Base-by-base conservation (phyloP, 2,888 invertebrate species). In the Dasypogon diadema region DNA sequence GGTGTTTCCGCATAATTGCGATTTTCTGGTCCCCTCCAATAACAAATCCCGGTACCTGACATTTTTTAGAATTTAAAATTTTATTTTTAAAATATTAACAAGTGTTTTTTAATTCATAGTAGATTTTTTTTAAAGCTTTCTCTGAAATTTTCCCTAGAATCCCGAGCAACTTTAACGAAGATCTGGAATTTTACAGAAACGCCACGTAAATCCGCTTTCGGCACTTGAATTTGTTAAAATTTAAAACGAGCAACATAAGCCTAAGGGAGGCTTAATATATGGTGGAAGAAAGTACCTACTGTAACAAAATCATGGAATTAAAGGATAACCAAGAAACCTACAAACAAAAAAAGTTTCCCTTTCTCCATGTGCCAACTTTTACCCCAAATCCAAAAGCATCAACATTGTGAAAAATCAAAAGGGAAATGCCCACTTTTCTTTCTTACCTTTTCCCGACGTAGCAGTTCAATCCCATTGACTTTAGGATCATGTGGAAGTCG, bases 371-470 rank as follows among this genome's bases (percentile, higher is more conserved):
- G 70, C n/a, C 70, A 8, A 30, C 14, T n/a, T 54, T 65, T 65
- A n/a, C 24, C 5, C 6, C 8, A 24, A 34, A 72, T n/a, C 34
- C 72, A 18, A 46, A 74, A 56, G 46, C 48, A 56, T 46, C 22
- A 24, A 58, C n/a, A 42, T 34, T 42, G 56, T 22, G 24, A 6
- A 30, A 21, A 70, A 18, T 70, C 54, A 70, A 70, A 70, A 30
- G 54, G 54, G 34, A 68, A 16, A 16, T 30, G 4, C 26, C n/a
- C 22, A 12, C 56, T 42, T 24, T 14, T 73, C 24, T 56, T 80
- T 30, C 79, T 83, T 87, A 93, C 93, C 90, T 93, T 93, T 83
- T 93, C 93, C 82, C 89, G 90, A 80, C 90, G 89, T 74, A 93
- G 86, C 80, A 92, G 86, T 80, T 91, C 89, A 80, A 91, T 88